phyloP scores from a whole-genome alignment of 2,797 vertebrate species.

The Ctenopoma multispine region DNA sequence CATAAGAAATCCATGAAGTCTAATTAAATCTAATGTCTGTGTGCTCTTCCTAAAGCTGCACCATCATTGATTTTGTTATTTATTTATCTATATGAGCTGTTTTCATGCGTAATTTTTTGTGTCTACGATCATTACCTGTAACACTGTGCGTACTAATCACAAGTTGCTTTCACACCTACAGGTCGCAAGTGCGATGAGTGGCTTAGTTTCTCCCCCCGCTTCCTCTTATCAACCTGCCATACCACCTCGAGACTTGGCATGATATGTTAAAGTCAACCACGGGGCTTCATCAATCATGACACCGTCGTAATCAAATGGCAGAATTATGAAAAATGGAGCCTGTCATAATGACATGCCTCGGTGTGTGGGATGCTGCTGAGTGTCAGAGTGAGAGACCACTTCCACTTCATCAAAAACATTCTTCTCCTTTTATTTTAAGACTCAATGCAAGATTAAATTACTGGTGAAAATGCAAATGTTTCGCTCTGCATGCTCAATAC shows the following conservation, averaged over 20 bases:
- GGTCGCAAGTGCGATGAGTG: too few relatives aligned
- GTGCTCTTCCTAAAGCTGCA: too few relatives aligned
- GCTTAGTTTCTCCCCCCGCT: constrained; percentile 23
- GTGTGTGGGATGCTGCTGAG: constrained; percentile 66
- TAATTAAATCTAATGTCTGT: too few relatives aligned
- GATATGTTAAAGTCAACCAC: constrained; percentile 65
- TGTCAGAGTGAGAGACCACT: constrained; percentile 57
- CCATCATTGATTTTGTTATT: too few relatives aligned
- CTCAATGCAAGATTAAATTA: constrained; percentile 63
- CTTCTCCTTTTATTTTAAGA: constrained; percentile 45
- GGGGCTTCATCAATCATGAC: constrained; percentile 82
- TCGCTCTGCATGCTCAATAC: constrained; percentile 11
- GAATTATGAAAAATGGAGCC: constrained; percentile 85
- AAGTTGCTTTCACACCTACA: too few relatives aligned
- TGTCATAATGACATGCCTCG: constrained; percentile 72
- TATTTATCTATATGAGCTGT: too few relatives aligned
- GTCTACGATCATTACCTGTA: too few relatives aligned
- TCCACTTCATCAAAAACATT: constrained; percentile 69
- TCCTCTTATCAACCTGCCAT: constrained; percentile 53
- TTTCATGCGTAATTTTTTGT: too few relatives aligned
- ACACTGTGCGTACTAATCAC: too few relatives aligned
- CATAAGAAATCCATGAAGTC: too few relatives aligned
- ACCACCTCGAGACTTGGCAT: constrained; percentile 35
- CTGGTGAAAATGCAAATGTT: constrained; percentile 64
- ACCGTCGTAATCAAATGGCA: constrained; percentile 77